Base-by-base conservation (phyloP, 1,140 invertebrate species). In the Sycophila sp. region DNA sequence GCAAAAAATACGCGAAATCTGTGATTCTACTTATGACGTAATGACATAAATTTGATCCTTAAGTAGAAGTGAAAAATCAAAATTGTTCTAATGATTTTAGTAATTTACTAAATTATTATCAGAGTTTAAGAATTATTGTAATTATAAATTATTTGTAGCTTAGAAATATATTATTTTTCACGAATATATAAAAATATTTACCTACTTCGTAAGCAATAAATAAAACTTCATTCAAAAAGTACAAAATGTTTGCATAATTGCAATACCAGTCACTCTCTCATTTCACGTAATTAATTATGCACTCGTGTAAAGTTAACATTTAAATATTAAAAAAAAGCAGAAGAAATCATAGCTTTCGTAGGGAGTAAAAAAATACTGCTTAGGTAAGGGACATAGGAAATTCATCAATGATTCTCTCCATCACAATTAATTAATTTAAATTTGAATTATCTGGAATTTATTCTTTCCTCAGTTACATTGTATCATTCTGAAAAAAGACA, bases 291-390 rank as follows among this genome's bases (percentile, higher is more conserved):
- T 64, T 56, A 19, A 15, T 38, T 30, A 30, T 40, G 8, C 26
- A 60, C 28, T 38, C 22, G 17, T 28, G 11, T 51, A 36, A 62
- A 69, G 38, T 6, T 32, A 51, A 40, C 17, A 30, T 42, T 34
- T 22, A 47, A 36, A 34, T 28, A 34, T 17, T 28, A 17, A 36
- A 60, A 51, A 19, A 62, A 19, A 47, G 17, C 60, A 28, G 34
- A 34, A 22, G 49, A 42, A 28, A 64, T n/a, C n/a, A n/a, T n/a
- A n/a, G n/a, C n/a, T n/a, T 71, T 51, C 17, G 42, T 47, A 10
- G n/a, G n/a, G n/a, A n/a, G n/a, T n/a, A 63, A 49, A 26, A 53
- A 66, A 72, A 72, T 72, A 72, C 70, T 72, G 70, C 42, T 72
- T 72, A 55, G 64, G 70, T 62, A 55, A 26, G 56, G 51, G 64